Base-by-base conservation (phyloP, 2,797 vertebrate species). In the Momotus momota region DNA sequence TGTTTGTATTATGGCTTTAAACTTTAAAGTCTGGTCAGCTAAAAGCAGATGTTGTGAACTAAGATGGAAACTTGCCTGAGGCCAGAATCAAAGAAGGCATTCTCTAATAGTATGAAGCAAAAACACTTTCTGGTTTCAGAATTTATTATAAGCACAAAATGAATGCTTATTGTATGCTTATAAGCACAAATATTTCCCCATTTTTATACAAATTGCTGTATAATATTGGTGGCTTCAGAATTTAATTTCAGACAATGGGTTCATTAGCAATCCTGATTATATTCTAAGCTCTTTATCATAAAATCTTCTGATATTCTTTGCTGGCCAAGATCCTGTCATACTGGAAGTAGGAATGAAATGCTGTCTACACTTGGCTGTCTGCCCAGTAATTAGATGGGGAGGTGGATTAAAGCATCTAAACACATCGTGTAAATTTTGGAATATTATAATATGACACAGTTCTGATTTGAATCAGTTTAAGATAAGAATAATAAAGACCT, bases 1-100 rank as follows among this genome's bases (percentile, higher is more conserved):
- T 96, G 96, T 98, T 97, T 97, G 95, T 97, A 96, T 96, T 96
- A 91, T 67, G 80, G 65, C 96, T 97, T 97, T 96, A 95, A 95
- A 96, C 95, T 97, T 97, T 97, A 97, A 98, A 95, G 93, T 77
- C 69, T 95, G 92, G 96, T 95, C 96, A 97, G 92, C 93, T 97
- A 96, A 98, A 93, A 97, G 84, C 94, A 97, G 96, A 97, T 98
- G 95, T 96, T 98, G 79, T 88, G 91, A 95, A 97, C 93, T 86
- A 96, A 97, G 93, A 96, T 96, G 90, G 83, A 96, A 98, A 97
- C 93, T 96, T 97, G 94, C 97, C 97, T 83, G 92, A 94, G 97
- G 94, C 86, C 74, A 95, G 93, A 97, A 96, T 94, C 82, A 10
- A 90, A 97, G 96, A 73, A 71, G 74, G 91, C 26, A 75, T 78